Evolutionary conservation across 2,888 invertebrate species (phyloP), one percentile per base, ranked within the genome.

Genomic region (Aspidapion aeneum): DNA sequence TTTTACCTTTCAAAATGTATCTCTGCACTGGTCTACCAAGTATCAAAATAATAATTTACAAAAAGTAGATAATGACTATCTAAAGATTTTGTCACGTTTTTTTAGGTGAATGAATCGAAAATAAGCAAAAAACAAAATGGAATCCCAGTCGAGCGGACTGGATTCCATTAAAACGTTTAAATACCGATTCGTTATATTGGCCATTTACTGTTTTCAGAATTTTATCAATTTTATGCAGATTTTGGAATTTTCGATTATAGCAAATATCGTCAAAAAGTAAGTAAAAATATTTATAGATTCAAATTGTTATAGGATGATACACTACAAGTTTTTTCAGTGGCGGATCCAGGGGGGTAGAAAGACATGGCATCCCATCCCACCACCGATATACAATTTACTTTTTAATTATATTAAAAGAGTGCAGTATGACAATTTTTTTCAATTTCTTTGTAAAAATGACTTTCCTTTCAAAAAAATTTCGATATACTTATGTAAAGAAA

Each of bases 231-330:
- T 95, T 62, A 88, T 94, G 84, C 97, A 97, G 79, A 96, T 96
- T 94, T 91, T 96, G 73, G 93, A 96, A 81, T 94, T 94, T 83
- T 90, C 93, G 75, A 96, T 96, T 76, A 95, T 97, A 68, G 87
- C 90, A 70, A 90, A 94, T 77, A 86, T 93, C 63, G 85, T 96
- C 55, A 83, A 81, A 72, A 87, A 71, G 77, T 76, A 70, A 74
- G 76, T 72, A 63, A 9, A 18, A 16, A 60, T 21, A 19, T 20
- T 50, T 57, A 16, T 58, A n/a, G n/a, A n/a, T n/a, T n/a, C n/a
- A n/a, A n/a, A n/a, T n/a, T n/a, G n/a, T n/a, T n/a, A n/a, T n/a
- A n/a, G n/a, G n/a, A n/a, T n/a, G n/a, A n/a, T n/a, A n/a, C n/a
- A n/a, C n/a, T n/a, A n/a, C n/a, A n/a, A n/a, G n/a, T n/a, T n/a